Evolutionary conservation across 2,888 invertebrate genomes (phyloP), one percentile per base, ranked within the genome.

Genomic region (Axea sp.): DNA sequence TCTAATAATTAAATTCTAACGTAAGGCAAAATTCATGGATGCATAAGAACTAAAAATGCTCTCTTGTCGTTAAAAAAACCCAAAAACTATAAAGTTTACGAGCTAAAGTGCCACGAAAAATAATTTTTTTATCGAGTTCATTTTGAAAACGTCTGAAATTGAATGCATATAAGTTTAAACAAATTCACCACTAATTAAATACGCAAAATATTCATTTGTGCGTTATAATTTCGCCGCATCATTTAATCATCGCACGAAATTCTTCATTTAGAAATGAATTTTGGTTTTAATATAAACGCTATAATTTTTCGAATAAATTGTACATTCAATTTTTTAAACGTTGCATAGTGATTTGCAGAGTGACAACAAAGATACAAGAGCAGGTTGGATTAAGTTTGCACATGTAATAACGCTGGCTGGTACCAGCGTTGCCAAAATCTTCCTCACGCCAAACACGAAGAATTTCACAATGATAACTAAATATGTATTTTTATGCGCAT

Each of bases 1-100:
- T 67, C 49, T 57, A 67, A 57, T 57, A 67, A 67, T 57, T 67
- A 67, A 67, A 67, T 47, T 67, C 55, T 39, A 22, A 17, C 17
- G 47, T 33, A 8, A 47, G 12, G 14, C 26, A 41, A 51, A 64
- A 62, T 39, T 39, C 28, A 12, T 11, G 37, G 3, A 8, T 28
- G 28, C 17, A 24, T 24, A 31, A 33, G 9, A 28, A 45, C n/a
- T n/a, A n/a, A n/a, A n/a, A n/a, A n/a, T n/a, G n/a, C n/a, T n/a
- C n/a, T n/a, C n/a, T n/a, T n/a, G n/a, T 43, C 41, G 4, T 53
- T 33, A 24, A 39, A 8, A 37, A 19, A 35, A 59, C 24, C 5
- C 51, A 15, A n/a, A 15, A 9, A 55, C 41, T 55, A 15, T 9
- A 8, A 24, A 30, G 19, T 43, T 33, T 33, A 31, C 11, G 43